phyloP scores from a whole-genome alignment of 2,888 invertebrate genomes.

The Apamea crenata region DNA sequence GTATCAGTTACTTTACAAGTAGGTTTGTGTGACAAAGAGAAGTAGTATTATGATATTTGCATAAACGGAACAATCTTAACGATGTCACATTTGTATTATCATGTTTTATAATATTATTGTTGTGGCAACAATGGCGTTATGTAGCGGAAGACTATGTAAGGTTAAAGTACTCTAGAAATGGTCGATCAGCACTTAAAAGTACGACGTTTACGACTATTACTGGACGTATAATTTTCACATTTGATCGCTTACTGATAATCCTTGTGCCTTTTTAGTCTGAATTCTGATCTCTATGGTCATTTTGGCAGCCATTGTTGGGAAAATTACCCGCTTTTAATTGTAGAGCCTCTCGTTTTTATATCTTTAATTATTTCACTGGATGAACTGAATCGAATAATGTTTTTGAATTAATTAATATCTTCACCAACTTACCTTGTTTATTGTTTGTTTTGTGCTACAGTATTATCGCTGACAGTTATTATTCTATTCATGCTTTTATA shows the following conservation, averaged over 20 bases:
- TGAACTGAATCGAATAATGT: not conserved
- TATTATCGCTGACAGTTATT: conserved; percentile 19
- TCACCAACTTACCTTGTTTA: conserved; percentile 29
- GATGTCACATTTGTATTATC: conserved; percentile 56
- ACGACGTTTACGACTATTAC: conserved; percentile 45
- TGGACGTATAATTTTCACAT: conserved; percentile 57
- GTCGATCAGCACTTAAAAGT: conserved; percentile 47
- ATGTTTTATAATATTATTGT: conserved; percentile 48
- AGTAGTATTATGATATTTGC: conserved; percentile 62
- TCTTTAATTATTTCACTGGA: conserved; percentile 11
- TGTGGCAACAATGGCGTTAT: conserved; percentile 49
- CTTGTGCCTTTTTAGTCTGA: conserved; percentile 29
- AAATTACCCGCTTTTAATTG: conserved; percentile 29
- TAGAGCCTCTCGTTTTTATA: conserved; percentile 14
- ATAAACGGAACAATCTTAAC: conserved; percentile 49
- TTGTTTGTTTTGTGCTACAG: conserved; percentile 1
- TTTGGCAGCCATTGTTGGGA: conserved; percentile 18
- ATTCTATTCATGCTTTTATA: conserved; percentile 13
- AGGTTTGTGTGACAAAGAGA: conserved; percentile 62
- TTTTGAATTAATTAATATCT: conserved; percentile 20
- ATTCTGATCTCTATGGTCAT: conserved; percentile 32
- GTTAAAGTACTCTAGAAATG: conserved; percentile 44
- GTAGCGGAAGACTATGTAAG: conserved; percentile 49
- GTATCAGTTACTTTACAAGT: conserved; percentile 56
- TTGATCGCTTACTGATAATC: conserved; percentile 55